phyloP scores from a whole-genome alignment of 2,888 invertebrate species.

The Drosophila maculinotata region DNA sequence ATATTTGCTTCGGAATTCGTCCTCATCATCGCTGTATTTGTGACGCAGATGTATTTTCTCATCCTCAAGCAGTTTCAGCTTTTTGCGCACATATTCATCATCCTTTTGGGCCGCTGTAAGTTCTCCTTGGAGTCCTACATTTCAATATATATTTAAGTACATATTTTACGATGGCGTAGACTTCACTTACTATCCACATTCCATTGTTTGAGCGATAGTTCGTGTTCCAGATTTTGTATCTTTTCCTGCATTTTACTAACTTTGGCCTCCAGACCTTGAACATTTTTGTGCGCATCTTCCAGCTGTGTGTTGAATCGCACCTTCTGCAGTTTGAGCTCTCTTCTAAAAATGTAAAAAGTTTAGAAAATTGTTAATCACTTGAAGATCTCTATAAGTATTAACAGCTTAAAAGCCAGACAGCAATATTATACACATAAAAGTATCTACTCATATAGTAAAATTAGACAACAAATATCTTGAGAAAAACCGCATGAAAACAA shows the following conservation, averaged over 20 bases:
- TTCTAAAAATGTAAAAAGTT: slow-evolving; percentile 58
- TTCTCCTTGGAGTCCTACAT: slow-evolving; percentile 84
- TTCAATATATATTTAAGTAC: no score
- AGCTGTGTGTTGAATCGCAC: slow-evolving; percentile 83
- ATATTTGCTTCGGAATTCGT: slow-evolving; percentile 83
- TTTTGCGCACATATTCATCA: slow-evolving; percentile 84
- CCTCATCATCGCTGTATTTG: slow-evolving; percentile 83
- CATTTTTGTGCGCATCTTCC: slow-evolving; percentile 84
- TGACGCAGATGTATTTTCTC: slow-evolving; percentile 83
- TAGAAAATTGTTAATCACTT: neutral
- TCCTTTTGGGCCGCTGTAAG: slow-evolving; percentile 84
- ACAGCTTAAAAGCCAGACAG: slow-evolving; percentile 44
- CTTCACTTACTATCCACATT: slow-evolving; percentile 84
- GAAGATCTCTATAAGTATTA: slow-evolving; percentile 7
- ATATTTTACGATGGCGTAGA: neutral
- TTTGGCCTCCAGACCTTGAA: slow-evolving; percentile 81
- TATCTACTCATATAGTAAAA: slow-evolving; percentile 13
- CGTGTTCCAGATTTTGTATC: slow-evolving; percentile 83
- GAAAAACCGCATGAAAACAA: slow-evolving; percentile 49
- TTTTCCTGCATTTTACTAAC: slow-evolving; percentile 82
- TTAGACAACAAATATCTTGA: slow-evolving; percentile 52
- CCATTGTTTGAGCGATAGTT: slow-evolving; percentile 84
- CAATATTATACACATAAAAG: slow-evolving; percentile 20
- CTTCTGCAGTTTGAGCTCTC: slow-evolving; percentile 84
- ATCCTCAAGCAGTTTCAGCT: slow-evolving; percentile 83